Evolutionary conservation across 1,140 invertebrate species (phyloP).

Genomic region (Anagrus nilaparvatae): DNA sequence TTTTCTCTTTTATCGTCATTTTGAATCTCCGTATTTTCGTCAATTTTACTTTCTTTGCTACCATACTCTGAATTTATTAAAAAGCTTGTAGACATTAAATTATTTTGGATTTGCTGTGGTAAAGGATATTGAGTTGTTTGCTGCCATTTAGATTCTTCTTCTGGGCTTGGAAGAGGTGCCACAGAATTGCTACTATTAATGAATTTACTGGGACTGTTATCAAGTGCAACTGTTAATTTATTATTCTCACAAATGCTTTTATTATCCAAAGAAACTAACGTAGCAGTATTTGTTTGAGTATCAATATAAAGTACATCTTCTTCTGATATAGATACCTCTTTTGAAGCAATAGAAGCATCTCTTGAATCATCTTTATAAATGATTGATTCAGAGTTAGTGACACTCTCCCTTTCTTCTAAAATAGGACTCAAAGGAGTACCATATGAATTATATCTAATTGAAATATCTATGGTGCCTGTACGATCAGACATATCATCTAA

Average conservation of each 20-base stretch:
- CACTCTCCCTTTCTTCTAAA: constrained; percentile 48
- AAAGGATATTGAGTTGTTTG: constrained; percentile 28
- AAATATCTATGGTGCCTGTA: constrained; percentile 32
- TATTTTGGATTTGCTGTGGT: constrained; percentile 32
- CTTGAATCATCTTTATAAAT: constrained; percentile 30
- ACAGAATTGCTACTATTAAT: no score
- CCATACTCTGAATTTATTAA: constrained; percentile 16
- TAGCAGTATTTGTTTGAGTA: constrained; percentile 44
- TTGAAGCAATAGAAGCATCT: constrained; percentile 32
- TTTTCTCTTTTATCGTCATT: no score
- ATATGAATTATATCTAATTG: constrained; percentile 46
- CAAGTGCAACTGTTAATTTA: no score
- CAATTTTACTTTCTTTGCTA: not conserved
- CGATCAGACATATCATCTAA: constrained; percentile 27
- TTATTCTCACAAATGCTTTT: no score
- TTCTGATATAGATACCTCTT: constrained; percentile 25
- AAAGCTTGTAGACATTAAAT: constrained; percentile 40
- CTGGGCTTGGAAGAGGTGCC: constrained; percentile 37
- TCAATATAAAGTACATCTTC: constrained; percentile 48
- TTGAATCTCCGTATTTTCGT: not conserved
- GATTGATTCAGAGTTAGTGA: constrained; percentile 31
- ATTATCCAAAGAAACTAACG: no score
- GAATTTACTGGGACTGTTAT: no score
- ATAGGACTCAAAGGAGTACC: constrained; percentile 51
- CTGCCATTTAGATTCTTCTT: constrained; percentile 40